Conservation (phyloP, 2,888 invertebrate species). For the Chalcosyrphus nemorum region DNA sequence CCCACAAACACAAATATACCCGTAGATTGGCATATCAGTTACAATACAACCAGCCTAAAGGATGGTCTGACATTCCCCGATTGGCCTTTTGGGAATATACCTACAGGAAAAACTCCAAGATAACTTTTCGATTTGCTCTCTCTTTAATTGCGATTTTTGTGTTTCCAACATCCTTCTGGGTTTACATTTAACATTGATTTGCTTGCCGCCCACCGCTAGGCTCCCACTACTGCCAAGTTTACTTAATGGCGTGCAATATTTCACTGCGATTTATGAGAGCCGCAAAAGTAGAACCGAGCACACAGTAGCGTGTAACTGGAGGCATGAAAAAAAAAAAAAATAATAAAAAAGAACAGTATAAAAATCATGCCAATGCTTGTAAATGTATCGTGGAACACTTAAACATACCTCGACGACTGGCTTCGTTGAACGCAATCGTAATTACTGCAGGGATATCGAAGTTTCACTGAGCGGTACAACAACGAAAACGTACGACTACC, state of each 20-base stretch:
- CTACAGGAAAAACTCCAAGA: conserved; percentile 36
- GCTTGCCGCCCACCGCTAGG: not conserved
- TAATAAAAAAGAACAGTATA: not conserved
- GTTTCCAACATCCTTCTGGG: conserved; percentile 15
- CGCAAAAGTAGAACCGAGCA: conserved; percentile 4
- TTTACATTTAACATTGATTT: conserved; percentile 15
- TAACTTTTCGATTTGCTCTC: conserved; percentile 43
- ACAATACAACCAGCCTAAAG: not conserved
- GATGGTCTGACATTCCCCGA: conserved; percentile 5
- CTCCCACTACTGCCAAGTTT: not conserved
- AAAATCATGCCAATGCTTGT: conserved; percentile 1
- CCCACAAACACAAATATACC: conserved; percentile 15
- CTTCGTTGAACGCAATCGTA: conserved; percentile 1
- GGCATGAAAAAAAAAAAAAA: not conserved
- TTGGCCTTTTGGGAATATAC: conserved; percentile 31
- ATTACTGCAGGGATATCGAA: conserved; percentile 5
- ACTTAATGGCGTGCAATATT: conserved; percentile 52
- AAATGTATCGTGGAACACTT: conserved; percentile 25
- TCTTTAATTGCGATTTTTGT: conserved; percentile 41
- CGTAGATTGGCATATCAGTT: conserved; percentile 1
- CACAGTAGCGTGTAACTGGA: not conserved
- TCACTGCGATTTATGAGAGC: conserved; percentile 55
- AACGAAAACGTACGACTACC: conserved; percentile 4
- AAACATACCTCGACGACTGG: conserved; percentile 1
- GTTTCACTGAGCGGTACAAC: conserved; percentile 10